Evolutionary conservation across 2,888 invertebrate genomes (phyloP), one percentile per base, ranked within the genome.

Genomic region (Chalcis sispes): DNA sequence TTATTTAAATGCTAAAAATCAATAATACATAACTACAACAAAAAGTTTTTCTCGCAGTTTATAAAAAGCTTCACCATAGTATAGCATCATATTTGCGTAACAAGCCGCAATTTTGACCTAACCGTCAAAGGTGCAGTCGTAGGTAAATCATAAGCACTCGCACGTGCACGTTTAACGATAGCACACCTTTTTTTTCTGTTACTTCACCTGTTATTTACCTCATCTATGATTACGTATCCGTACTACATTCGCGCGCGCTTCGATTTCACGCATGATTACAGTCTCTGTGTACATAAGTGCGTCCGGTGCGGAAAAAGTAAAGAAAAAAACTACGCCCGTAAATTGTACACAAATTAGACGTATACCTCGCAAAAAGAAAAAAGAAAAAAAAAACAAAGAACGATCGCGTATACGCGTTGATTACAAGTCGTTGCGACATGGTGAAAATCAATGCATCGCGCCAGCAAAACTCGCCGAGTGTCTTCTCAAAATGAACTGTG

Each of bases 211-310:
- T 61, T 70, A 61, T 59, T 61, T 40, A 10, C 50, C 15, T 61
- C 27, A 70, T 61, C 70, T 61, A 32, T 61, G 59, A 61, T 70
- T 70, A 70, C 36, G 50, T 10, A 29, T 50, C 48, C 58, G 18
- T 27, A 40, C 32, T 50, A 70, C 50, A 29, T 61, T 70, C 2
- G 40, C 36, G 25, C 15, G n/a, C n/a, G n/a, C n/a, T n/a, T n/a
- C n/a, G n/a, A n/a, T n/a, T n/a, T n/a, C n/a, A n/a, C n/a, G 23
- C 23, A 40, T 50, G 70, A 61, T 70, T 70, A 27, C 40, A 50
- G 7, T 18, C 25, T 36, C 36, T 50, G 10, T 61, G 32, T 18
- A 42, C 15, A 42, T 15, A 7, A 2, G 42, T 42, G 8, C n/a
- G n/a, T n/a, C n/a, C 42, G 2, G 15, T 42, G 13, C 10, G 42